Conservation (phyloP, 2,797 vertebrate species). For the Diplodus sargus region DNA sequence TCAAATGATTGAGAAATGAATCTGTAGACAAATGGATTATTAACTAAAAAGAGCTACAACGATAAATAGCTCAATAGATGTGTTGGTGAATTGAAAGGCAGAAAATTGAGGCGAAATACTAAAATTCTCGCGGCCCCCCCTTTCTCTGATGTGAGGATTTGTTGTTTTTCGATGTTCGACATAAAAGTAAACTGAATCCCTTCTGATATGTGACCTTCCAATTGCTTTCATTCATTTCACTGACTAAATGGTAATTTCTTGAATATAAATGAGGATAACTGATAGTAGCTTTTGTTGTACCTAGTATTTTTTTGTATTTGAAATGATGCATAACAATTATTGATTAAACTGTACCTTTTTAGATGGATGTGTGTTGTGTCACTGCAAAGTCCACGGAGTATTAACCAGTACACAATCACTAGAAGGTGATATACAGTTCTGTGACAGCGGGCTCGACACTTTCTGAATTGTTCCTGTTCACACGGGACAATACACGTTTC, state of each 20-base stretch:
- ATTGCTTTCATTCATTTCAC: not conserved
- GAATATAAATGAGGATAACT: too few species aligned
- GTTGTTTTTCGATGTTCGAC: not conserved
- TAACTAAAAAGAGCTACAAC: too few species aligned
- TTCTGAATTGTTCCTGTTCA: conserved; percentile 9
- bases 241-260: not conserved
- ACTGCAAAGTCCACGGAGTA: not conserved
- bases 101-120: too few species aligned
- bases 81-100: too few species aligned
- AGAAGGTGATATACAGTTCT: not conserved
- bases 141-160: too few species aligned
- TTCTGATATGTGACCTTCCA: too few species aligned
- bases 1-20: too few species aligned
- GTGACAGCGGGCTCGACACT: conserved; percentile 9
- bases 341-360: not conserved
- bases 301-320: not conserved
- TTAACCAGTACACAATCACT: not conserved
- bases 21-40: not conserved
- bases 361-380: not conserved
- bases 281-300: too few species aligned
- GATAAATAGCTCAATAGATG: not conserved
- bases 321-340: not conserved
- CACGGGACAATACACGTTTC: conserved; percentile 19
- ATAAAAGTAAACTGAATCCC: not conserved
- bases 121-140: not conserved